Percentiles rank a stretch among this genome's conserved stretches.
These are phyloP conservation scores for Aphidoletes aphidimyza DNA, from an alignment of 2,888 invertebrate species.

Conservation along the genomic window DNA sequence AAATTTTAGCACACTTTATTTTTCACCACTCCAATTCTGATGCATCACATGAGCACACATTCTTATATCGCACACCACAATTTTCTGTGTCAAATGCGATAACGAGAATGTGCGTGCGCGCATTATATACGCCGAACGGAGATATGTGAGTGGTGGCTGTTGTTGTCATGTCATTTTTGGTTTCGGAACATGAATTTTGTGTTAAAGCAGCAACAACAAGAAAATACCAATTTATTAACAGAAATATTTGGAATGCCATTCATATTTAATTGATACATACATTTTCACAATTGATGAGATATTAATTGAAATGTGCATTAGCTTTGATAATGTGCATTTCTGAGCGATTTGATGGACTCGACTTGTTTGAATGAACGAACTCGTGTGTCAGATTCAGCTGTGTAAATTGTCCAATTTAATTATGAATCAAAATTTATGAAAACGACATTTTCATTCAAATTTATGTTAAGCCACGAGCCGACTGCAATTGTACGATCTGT, in stretches of 20 bases:
- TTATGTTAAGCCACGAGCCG: constrained; percentile 18
- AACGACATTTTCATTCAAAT: constrained; percentile 53
- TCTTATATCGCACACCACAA: no score
- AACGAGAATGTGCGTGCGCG: background rate
- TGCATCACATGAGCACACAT: background rate
- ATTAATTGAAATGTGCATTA: no score
- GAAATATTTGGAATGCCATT: constrained; percentile 5
- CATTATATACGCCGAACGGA: no score
- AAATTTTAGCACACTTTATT: constrained; percentile 52
- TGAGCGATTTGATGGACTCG: no score
- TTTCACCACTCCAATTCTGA: no score
- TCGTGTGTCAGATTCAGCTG: no score
- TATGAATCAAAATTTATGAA: constrained; percentile 50
- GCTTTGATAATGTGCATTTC: no score
- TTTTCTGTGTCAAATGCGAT: constrained; percentile 53
- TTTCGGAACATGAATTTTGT: no score
- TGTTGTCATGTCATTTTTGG: no score
- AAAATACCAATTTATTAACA: constrained; percentile 8
- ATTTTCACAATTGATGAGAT: background rate
- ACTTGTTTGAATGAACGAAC: no score
- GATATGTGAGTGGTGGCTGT: no score
- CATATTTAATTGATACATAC: background rate
- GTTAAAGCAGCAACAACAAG: no score
- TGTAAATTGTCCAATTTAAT: constrained; percentile 15
- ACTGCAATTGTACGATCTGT: background rate